Evolutionary conservation across 2,797 vertebrate genomes (phyloP).

Genomic region (Esox lucius): DNA sequence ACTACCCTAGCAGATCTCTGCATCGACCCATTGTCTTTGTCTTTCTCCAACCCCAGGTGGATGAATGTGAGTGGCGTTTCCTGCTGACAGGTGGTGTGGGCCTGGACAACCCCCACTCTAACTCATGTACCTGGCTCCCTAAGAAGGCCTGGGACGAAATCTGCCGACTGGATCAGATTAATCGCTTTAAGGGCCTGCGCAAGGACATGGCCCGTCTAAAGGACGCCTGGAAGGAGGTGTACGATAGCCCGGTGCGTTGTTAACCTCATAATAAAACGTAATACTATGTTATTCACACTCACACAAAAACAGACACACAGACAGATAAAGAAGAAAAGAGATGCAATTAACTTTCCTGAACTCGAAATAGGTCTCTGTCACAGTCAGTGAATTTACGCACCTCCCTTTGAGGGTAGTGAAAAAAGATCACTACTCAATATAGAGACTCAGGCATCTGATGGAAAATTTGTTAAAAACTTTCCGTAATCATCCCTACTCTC

Average conservation of each 20-base stretch:
- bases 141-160: slow-evolving; percentile 89
- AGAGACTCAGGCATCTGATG: not conserved
- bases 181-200: slow-evolving; percentile 73
- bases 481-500: not conserved
- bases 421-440: not conserved
- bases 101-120: slow-evolving; percentile 83
- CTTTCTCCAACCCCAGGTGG: slow-evolving; percentile 69
- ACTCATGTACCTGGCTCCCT: slow-evolving; percentile 85
- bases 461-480: not conserved
- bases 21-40: not conserved
- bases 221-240: slow-evolving; percentile 83
- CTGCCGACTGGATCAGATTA: slow-evolving; percentile 80
- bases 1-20: not conserved
- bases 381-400: not conserved
- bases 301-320: not conserved
- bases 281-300: not conserved
- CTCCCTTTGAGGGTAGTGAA: not conserved
- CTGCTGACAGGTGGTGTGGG: slow-evolving; percentile 87
- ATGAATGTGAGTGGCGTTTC: slow-evolving; percentile 85
- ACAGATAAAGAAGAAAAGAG: not conserved
- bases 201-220: slow-evolving; percentile 71
- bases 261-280: not conserved
- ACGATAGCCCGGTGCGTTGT: slow-evolving; percentile 81
- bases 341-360: not conserved
- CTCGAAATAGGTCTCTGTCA: not conserved